phyloP scores from a whole-genome alignment of 2,113 vertebrate species.

The Poecile atricapillus region DNA sequence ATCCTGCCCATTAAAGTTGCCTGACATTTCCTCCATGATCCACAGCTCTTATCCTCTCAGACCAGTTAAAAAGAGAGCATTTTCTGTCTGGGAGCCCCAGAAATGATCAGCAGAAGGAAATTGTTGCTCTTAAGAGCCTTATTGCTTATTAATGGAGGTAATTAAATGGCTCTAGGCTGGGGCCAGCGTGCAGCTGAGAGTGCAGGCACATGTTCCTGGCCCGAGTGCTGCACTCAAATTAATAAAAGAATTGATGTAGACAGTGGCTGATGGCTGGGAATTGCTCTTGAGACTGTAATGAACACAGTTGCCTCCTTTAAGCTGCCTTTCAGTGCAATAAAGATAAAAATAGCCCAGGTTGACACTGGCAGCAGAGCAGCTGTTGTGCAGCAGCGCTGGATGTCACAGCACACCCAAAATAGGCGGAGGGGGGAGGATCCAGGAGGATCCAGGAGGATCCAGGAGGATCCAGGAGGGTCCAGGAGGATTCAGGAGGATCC shows the following conservation, averaged over 20 bases:
- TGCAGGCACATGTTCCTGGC: background rate
- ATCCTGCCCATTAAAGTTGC: background rate
- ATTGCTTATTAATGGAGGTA: conserved; percentile 27
- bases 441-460: background rate
- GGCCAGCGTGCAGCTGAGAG: background rate
- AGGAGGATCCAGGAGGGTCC: background rate
- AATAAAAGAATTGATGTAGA: conserved; percentile 22
- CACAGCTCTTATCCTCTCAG: background rate
- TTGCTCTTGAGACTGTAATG: background rate
- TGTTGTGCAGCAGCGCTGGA: background rate
- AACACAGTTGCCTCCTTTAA: background rate
- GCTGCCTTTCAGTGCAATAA: background rate
- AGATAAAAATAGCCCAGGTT: conserved; percentile 9
- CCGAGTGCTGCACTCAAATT: background rate
- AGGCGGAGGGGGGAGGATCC: background rate
- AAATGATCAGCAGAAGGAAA: background rate
- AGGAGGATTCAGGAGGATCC: background rate
- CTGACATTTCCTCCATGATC: background rate
- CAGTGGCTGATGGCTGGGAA: conserved; percentile 3
- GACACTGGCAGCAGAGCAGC: background rate
- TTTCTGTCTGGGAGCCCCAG: background rate
- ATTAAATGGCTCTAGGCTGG: conserved; percentile 30
- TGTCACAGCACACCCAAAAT: background rate
- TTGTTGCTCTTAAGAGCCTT: conserved; percentile 8
- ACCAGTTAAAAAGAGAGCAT: background rate